phyloP scores from a whole-genome alignment of 2,797 vertebrate species.

The Eidolon dupreanum region DNA sequence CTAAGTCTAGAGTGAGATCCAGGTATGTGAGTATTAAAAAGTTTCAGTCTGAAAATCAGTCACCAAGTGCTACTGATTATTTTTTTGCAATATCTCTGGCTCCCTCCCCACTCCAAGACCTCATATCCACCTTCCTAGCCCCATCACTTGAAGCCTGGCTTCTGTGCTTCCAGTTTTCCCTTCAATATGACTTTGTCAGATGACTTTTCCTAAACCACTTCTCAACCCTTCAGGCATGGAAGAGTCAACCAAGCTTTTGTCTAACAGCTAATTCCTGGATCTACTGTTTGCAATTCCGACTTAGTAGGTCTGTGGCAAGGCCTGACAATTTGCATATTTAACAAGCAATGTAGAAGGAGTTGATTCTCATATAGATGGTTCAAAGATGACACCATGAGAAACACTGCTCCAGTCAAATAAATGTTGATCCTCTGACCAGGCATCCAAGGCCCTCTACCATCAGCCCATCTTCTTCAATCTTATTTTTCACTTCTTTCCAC shows the following conservation, averaged over 20 bases:
- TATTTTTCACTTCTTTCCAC: background rate
- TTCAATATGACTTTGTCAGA: background rate
- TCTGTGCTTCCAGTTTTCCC: background rate
- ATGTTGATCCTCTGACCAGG: background rate
- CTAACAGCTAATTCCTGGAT: background rate
- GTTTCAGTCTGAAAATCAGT: background rate
- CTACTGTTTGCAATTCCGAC: background rate
- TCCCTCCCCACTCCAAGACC: background rate
- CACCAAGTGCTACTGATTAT: background rate
- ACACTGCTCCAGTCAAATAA: background rate
- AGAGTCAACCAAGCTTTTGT: background rate
- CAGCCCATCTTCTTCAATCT: background rate
- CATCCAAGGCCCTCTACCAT: background rate
- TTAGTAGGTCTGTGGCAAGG: background rate
- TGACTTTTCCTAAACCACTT: background rate
- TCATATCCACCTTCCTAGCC: background rate
- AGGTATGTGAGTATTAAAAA: background rate
- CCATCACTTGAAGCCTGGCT: background rate
- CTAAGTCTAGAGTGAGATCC: background rate
- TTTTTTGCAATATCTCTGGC: background rate
- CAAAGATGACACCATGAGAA: background rate
- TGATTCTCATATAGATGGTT: background rate
- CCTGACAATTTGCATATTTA: background rate
- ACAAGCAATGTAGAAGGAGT: background rate
- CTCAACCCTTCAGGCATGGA: background rate